A percentile compares a stretch with the other conserved stretches of the same genome.
Conservation (phyloP, 2,797 vertebrate species). For the Bovichtus variegatus region DNA sequence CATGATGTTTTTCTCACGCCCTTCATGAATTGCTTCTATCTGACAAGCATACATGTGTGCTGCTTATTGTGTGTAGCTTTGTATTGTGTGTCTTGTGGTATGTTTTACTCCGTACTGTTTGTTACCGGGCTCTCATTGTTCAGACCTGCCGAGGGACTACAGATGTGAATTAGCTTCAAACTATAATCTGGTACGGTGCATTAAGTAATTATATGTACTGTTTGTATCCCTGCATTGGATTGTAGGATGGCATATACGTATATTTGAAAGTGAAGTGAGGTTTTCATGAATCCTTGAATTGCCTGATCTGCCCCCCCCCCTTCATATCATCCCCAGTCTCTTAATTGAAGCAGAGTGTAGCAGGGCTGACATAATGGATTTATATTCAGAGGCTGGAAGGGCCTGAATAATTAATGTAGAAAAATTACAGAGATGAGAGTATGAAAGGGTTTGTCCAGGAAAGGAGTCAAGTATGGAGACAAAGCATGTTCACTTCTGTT, state of each 20-base stretch:
- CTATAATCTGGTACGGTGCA: too few relatives aligned
- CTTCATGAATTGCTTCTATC: too few relatives aligned
- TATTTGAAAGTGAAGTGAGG: conserved; percentile 62
- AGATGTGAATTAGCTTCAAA: too few relatives aligned
- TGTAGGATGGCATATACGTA: conserved; percentile 47
- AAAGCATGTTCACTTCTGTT: conserved; percentile 45
- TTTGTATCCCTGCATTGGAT: conserved; percentile 25
- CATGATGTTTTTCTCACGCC: too few relatives aligned
- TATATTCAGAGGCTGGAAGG: conserved; percentile 66
- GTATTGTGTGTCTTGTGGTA: too few relatives aligned
- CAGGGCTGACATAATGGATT: conserved; percentile 72
- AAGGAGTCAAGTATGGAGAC: conserved; percentile 60
- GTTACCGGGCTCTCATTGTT: too few relatives aligned
- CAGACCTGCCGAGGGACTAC: too few relatives aligned
- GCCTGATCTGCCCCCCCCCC: conserved; percentile 50
- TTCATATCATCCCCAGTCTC: conserved; percentile 56
- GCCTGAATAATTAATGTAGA: conserved; percentile 78
- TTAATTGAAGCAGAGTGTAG: conserved; percentile 68
- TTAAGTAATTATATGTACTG: not conserved
- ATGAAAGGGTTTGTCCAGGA: conserved; percentile 38
- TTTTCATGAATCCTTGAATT: conserved; percentile 63
- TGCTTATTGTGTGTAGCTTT: too few relatives aligned
- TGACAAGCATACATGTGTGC: too few relatives aligned
- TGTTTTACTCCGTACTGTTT: too few relatives aligned
- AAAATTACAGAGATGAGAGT: conserved; percentile 66